These are phyloP conservation scores for Drosophila macrothrix DNA, from an alignment of 2,888 invertebrate species.

Conservation along the genomic window DNA sequence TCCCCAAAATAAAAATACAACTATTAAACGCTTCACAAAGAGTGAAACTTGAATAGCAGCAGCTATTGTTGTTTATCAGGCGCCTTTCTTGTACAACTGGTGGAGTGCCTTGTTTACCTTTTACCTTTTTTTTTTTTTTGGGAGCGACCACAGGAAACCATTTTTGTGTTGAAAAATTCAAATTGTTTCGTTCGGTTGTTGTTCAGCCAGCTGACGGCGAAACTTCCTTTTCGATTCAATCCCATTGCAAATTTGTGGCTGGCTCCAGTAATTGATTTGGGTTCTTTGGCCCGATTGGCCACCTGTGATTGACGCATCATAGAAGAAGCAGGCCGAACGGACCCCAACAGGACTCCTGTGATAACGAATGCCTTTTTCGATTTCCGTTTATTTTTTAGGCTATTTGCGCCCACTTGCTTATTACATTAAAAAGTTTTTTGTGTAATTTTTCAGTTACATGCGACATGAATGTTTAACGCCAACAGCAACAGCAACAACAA, in stretches of 20 bases:
- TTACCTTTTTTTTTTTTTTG: constrained; percentile 18
- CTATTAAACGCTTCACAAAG: constrained; percentile 13
- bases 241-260: constrained; percentile 31
- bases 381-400: constrained; percentile 27
- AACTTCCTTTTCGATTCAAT: constrained; percentile 56
- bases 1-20: constrained; percentile 22
- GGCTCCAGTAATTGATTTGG: constrained; percentile 71
- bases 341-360: background rate
- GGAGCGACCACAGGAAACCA: constrained; percentile 46
- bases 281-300: constrained; percentile 33
- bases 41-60: constrained; percentile 32
- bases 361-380: constrained; percentile 60
- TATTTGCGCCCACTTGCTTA: constrained; percentile 3
- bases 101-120: constrained; percentile 66
- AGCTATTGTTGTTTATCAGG: constrained; percentile 48
- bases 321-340: background rate
- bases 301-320: constrained; percentile 74
- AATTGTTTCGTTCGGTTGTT: constrained; percentile 31
- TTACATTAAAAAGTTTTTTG: constrained; percentile 54
- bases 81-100: background rate
- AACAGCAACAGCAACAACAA: constrained; percentile 28
- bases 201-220: constrained; percentile 57
- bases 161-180: constrained; percentile 70
- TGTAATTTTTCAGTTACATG: constrained; percentile 67
- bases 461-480: constrained; percentile 69